Evolutionary conservation across 2,797 vertebrate species (phyloP).

Genomic region (Phalanger gymnotis): DNA sequence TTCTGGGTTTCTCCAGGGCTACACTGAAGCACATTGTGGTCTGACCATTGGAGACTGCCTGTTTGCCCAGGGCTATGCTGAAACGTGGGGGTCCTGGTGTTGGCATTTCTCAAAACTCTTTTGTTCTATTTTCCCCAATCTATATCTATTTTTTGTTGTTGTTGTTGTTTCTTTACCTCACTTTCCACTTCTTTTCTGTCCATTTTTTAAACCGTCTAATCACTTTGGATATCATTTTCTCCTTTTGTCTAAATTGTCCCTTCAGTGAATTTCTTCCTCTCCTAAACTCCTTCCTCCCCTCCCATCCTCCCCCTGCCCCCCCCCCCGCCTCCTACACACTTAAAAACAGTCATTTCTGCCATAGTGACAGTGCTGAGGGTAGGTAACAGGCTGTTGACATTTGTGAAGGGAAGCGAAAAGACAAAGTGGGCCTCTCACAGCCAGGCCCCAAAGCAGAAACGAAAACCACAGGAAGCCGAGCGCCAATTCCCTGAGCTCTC

Average conservation of each 20-base stretch:
- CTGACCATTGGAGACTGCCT: too few species aligned
- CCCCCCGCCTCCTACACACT: not conserved
- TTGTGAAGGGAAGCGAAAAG: not conserved
- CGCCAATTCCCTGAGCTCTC: not conserved
- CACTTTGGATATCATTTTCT: not conserved
- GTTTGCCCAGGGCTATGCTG: too few species aligned
- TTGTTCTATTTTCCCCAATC: not conserved
- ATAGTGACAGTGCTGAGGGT: not conserved
- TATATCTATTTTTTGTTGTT: not conserved
- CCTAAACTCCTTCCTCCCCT: not conserved
- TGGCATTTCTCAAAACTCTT: not conserved
- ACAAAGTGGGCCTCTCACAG: not conserved
- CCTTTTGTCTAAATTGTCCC: not conserved
- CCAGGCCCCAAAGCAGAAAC: not conserved
- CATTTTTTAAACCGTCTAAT: not conserved
- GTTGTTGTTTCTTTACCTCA: not conserved
- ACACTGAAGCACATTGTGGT: too few species aligned
- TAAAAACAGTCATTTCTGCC: not conserved
- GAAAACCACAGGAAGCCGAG: not conserved
- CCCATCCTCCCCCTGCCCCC: not conserved
- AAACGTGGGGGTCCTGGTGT: not conserved
- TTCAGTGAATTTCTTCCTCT: not conserved
- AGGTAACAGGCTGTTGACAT: not conserved
- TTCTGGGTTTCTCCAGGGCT: not conserved
- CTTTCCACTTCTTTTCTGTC: not conserved